A percentile compares a stretch with the other conserved stretches of the same genome.
Evolutionary conservation across 2,888 invertebrate genomes (phyloP).

Genomic region (Colletes collaris): DNA sequence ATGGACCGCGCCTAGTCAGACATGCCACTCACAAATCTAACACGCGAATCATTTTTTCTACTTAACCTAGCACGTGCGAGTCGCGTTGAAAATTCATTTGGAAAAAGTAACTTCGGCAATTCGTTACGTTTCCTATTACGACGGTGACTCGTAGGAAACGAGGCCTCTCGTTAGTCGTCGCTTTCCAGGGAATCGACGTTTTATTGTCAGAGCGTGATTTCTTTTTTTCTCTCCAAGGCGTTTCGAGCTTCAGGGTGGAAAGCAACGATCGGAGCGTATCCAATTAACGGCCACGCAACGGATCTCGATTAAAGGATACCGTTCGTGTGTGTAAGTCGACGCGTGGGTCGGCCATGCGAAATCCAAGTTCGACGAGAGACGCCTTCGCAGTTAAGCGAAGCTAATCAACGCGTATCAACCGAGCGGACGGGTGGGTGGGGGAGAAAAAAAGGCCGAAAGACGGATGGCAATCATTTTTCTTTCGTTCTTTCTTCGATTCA

Average conservation of each 20-base stretch:
- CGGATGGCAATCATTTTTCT: constrained; percentile 52
- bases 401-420: constrained; percentile 63
- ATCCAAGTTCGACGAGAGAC: constrained; percentile 29
- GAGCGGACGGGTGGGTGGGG: neutral
- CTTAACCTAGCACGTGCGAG: too few relatives aligned
- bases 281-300: constrained; percentile 50
- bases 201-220: too few relatives aligned
- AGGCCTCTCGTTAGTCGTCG: too few relatives aligned
- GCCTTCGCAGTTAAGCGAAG: constrained; percentile 53
- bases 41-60: too few relatives aligned
- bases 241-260: constrained; percentile 1
- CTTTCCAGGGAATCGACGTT: too few relatives aligned
- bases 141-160: too few relatives aligned
- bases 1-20: too few relatives aligned
- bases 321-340: constrained; percentile 62
- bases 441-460: neutral
- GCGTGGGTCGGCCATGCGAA: constrained; percentile 49
- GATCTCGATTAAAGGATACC: constrained; percentile 61
- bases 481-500: constrained; percentile 1
- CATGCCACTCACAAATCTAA: too few relatives aligned
- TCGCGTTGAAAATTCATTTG: too few relatives aligned
- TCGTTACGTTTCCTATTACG: too few relatives aligned
- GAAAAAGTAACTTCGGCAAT: too few relatives aligned
- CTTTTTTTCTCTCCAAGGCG: too few relatives aligned
- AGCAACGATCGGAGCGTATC: constrained; percentile 60